A percentile compares a stretch with the other conserved stretches of the same genome.
Evolutionary conservation across 2,888 invertebrate genomes (phyloP).

Genomic region (Melipona beecheii): DNA sequence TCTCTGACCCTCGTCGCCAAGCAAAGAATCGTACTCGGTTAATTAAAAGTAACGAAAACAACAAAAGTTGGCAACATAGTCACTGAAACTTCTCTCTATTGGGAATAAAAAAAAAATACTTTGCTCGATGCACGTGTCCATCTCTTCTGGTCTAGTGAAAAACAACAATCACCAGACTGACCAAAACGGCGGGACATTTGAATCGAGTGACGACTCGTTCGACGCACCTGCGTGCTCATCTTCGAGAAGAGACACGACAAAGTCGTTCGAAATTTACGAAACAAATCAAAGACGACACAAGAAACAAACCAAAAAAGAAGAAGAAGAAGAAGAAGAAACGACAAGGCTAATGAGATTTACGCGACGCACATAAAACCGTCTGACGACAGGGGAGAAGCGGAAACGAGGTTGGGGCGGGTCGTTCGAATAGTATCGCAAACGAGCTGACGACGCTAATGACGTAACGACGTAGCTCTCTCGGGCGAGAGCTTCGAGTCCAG

Average conservation of each 20-base stretch:
- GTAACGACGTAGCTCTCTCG: conserved; percentile 22
- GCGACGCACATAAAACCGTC: conserved; percentile 30
- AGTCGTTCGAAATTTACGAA: background rate
- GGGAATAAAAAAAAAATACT: no score
- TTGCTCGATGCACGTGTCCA: no score
- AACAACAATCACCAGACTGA: no score
- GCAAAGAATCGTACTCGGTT: no score
- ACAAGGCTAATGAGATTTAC: background rate
- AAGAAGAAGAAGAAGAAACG: background rate
- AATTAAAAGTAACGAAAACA: no score
- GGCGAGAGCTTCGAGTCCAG: background rate
- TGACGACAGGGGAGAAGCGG: conserved; percentile 33
- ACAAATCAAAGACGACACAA: conserved; percentile 6
- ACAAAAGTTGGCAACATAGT: no score
- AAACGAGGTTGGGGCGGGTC: background rate
- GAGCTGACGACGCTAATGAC: conserved; percentile 63
- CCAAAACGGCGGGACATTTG: no score
- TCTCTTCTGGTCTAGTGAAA: no score
- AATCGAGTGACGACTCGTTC: background rate
- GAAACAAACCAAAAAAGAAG: background rate
- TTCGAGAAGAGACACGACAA: background rate
- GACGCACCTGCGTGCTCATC: background rate
- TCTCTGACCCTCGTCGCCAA: no score
- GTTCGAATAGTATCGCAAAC: conserved; percentile 51
- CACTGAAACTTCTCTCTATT: no score